Evolutionary conservation across 2,113 vertebrate species (phyloP).

Genomic region (Takifugu bimaculatus): DNA sequence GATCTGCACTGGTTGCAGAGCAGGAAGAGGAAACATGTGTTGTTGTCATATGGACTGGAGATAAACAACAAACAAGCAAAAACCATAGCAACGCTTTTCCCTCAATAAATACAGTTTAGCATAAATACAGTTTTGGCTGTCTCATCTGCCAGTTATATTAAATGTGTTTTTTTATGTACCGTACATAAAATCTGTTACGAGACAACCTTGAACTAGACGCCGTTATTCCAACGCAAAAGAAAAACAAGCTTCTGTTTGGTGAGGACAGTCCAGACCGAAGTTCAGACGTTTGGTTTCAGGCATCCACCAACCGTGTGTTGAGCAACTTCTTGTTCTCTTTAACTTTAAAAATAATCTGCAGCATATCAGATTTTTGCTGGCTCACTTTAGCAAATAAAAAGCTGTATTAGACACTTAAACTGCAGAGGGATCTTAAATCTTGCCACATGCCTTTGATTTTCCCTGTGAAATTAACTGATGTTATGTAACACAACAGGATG

Average conservation of each 20-base stretch:
- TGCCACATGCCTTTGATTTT: conserved; percentile 22
- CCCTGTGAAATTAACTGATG: conserved; percentile 30
- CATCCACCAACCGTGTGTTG: background rate
- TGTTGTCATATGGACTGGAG: conserved; percentile 13
- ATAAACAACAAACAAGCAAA: conserved; percentile 7
- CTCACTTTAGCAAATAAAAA: background rate
- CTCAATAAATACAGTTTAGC: background rate
- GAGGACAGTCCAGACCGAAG: conserved; percentile 11
- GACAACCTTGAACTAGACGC: too few species aligned
- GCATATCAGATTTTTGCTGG: background rate
- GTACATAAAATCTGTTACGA: too few species aligned
- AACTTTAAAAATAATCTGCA: background rate
- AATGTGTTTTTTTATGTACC: too few species aligned
- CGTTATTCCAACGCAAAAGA: conserved; percentile 3
- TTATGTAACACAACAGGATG: conserved; percentile 45
- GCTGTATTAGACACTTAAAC: too few species aligned
- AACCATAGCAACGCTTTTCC: background rate
- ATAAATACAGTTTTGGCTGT: too few species aligned
- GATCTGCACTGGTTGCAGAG: conserved; percentile 8
- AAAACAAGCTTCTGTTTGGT: conserved; percentile 7
- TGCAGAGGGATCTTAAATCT: conserved; percentile 8
- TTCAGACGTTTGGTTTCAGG: background rate
- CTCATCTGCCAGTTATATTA: too few species aligned
- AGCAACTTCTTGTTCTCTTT: background rate
- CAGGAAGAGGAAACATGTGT: conserved; percentile 13